A percentile compares a stretch with the other conserved stretches of the same genome.
Conservation (phyloP, 1,140 invertebrate species). For the Aporrectodea caliginosa region DNA sequence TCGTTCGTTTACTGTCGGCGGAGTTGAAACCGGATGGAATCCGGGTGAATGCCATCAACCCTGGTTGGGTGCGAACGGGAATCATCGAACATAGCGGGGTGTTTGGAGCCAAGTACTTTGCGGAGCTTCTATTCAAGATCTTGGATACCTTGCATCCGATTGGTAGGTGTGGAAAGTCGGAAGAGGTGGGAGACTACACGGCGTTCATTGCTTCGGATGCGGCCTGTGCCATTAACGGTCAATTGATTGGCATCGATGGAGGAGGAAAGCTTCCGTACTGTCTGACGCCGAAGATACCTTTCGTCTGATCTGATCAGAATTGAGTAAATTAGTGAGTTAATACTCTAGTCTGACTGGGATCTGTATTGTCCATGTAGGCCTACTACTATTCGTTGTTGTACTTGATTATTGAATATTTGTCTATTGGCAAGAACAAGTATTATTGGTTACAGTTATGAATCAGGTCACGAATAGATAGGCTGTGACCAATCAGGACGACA, state of each 20-base stretch:
- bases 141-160: not conserved
- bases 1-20: not conserved
- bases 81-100: not conserved
- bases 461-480: too few species aligned
- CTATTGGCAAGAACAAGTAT: too few species aligned
- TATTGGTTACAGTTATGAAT: too few species aligned
- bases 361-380: too few species aligned
- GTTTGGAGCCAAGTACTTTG: not conserved
- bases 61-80: not conserved
- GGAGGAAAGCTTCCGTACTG: not conserved
- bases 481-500: too few species aligned
- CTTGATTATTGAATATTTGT: too few species aligned
- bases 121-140: not conserved
- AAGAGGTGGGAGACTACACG: not conserved
- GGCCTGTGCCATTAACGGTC: not conserved
- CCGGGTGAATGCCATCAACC: not conserved
- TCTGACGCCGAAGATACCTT: not conserved
- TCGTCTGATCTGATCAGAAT: too few species aligned
- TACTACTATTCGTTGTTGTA: too few species aligned
- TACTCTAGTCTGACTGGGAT: too few species aligned
- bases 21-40: not conserved
- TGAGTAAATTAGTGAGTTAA: too few species aligned
- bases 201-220: not conserved
- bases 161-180: not conserved
- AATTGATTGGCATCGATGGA: not conserved